Base-by-base conservation (phyloP, 2,797 vertebrate genomes). In the Acanthis flammea region DNA sequence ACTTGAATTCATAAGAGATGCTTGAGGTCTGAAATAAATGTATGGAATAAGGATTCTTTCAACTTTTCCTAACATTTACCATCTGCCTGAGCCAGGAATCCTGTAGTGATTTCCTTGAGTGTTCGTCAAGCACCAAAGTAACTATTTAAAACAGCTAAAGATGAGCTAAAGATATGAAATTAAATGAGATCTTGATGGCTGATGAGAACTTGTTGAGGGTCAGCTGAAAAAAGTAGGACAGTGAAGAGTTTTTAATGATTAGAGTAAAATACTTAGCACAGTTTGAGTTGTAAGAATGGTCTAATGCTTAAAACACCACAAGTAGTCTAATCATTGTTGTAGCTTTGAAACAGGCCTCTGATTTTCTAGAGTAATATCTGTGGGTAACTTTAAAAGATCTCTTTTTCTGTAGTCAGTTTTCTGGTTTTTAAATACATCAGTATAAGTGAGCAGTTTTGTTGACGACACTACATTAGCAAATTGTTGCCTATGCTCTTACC, bases 21-120 rank as follows among this genome's bases (percentile, higher is more conserved):
- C 68, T 94, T 96, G 91, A 95, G 90, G 90, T 91, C 90, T 96
- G 95, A 97, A 96, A 91, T 84, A 95, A 94, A 97, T 82, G 51
- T 76, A 95, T 95, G 92, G 94, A 92, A 88, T 94, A 95, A 91
- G 86, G 94, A 95, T 97, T 96, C 86, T 95, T 97, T 97, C 93
- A 96, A 68, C 95, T 97, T 97, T 95, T 91, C 92, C 90, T 97
- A 96, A 97, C 88, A 89, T 91, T 85, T 97, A 92, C 97, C 95
- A 95, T 96, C 91, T 98, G 97, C 96, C 82, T 95, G 92, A 95
- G 77, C 50, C 84, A 79, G 55, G 87, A 96, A 86, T 70, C 73
- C 80, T 91, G 70, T 37, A 90, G 93, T 96, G 97, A 95, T 97
- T 97, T 96, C 95, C 93, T 61, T 94, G 84, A 42, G 15, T 86